A percentile compares a stretch with the other conserved stretches of the same genome.
Evolutionary conservation across 2,113 vertebrate genomes (phyloP).

Genomic region (Vulpes lagopus): DNA sequence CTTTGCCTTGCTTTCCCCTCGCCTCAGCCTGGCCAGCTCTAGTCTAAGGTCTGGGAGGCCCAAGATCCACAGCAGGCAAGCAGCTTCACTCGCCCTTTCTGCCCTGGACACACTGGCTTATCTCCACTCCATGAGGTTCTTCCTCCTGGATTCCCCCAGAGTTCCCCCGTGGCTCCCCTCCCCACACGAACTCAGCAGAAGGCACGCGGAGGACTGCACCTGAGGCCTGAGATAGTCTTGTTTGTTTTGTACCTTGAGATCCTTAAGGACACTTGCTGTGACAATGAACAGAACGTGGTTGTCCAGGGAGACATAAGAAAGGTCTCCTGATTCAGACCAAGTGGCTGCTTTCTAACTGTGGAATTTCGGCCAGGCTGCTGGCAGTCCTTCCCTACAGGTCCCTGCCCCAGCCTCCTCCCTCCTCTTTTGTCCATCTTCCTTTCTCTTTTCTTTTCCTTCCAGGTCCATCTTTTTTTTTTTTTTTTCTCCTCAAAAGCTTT

Average conservation of each 20-base stretch:
- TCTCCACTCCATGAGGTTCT: not conserved
- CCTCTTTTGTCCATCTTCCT: not conserved
- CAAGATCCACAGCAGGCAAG: not conserved
- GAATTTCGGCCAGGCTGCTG: not conserved
- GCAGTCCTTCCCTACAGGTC: not conserved
- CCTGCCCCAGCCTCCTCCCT: not conserved
- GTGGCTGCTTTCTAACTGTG: not conserved
- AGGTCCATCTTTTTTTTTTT: not conserved
- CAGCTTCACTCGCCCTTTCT: not conserved
- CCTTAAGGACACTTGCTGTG: not conserved
- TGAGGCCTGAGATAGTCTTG: not conserved
- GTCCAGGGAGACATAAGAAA: not conserved
- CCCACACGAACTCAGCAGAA: not conserved
- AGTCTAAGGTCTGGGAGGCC: not conserved
- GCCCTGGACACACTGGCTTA: not conserved
- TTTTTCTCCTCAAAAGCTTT: conserved; percentile 5
- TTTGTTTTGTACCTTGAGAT: not conserved
- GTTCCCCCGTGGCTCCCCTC: not conserved
- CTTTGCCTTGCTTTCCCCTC: not conserved
- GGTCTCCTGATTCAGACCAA: conserved; percentile 19
- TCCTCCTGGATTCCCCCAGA: not conserved
- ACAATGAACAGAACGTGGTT: not conserved
- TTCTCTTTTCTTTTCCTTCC: not conserved
- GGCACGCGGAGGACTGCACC: not conserved
- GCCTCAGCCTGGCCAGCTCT: not conserved